A percentile compares a stretch with the other conserved stretches of the same genome.
These are phyloP conservation scores for Pao palembangensis DNA, from an alignment of 2,113 vertebrate species.

Conservation along the genomic window DNA sequence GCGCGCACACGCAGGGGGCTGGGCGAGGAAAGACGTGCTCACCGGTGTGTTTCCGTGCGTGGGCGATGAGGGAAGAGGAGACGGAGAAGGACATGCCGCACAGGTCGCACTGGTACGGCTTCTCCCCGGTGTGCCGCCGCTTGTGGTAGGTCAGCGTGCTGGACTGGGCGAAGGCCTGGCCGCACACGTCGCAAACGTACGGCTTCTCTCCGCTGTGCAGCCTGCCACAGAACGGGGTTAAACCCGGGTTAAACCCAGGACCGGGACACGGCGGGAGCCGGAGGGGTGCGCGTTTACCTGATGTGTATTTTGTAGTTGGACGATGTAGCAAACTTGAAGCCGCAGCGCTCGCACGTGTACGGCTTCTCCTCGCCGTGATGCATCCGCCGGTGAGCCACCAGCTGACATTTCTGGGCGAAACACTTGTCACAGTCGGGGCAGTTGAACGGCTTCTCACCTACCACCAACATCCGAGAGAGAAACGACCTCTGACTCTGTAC, in stretches of 20 bases:
- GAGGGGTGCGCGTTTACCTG: constrained; percentile 20
- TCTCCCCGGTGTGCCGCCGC: constrained; percentile 94
- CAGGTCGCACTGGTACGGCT: constrained; percentile 94
- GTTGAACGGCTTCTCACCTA: constrained; percentile 65
- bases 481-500: background rate
- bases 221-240: constrained; percentile 68
- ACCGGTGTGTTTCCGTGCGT: constrained; percentile 95
- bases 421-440: constrained; percentile 65
- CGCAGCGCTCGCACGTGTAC: constrained; percentile 66
- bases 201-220: constrained; percentile 98
- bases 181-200: constrained; percentile 92
- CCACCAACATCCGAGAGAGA: background rate
- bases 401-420: constrained; percentile 71
- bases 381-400: constrained; percentile 68
- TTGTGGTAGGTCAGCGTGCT: constrained; percentile 97
- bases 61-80: constrained; percentile 96
- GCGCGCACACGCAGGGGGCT: fast-evolving
- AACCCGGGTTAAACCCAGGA: no score
- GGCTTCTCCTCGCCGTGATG: constrained; percentile 69
- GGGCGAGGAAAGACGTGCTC: background rate
- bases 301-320: constrained; percentile 73
- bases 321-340: constrained; percentile 70
- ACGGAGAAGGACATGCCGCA: constrained; percentile 97
- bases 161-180: constrained; percentile 94
- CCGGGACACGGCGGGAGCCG: no score